Percentiles rank a stretch among this genome's conserved stretches.
phyloP scores from a whole-genome alignment of 1,140 invertebrate species.

The Ceratina japonica region DNA sequence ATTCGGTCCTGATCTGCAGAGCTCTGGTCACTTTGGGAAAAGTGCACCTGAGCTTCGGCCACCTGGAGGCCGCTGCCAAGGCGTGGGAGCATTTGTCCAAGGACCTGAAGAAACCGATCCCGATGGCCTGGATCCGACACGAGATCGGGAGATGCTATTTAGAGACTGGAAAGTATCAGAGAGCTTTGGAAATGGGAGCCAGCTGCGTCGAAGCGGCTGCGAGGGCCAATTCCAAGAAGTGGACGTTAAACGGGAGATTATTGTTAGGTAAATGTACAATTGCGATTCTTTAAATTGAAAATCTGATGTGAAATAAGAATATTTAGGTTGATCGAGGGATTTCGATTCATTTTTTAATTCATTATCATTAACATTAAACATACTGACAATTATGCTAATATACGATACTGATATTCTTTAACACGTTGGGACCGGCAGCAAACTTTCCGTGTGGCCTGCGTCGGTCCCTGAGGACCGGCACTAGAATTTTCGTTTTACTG shows the following conservation, averaged over 20 bases:
- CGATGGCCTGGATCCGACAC: constrained; percentile 65
- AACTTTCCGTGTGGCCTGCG: too few relatives aligned
- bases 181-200: constrained; percentile 52
- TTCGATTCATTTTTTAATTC: too few relatives aligned
- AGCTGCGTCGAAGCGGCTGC: constrained; percentile 55
- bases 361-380: too few relatives aligned
- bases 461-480: too few relatives aligned
- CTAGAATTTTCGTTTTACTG: too few relatives aligned
- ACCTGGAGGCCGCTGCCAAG: constrained; percentile 60
- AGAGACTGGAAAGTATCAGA: constrained; percentile 54
- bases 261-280: constrained; percentile 29
- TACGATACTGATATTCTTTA: too few relatives aligned
- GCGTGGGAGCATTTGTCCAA: constrained; percentile 63
- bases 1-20: constrained; percentile 51
- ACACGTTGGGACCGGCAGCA: too few relatives aligned
- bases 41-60: constrained; percentile 69
- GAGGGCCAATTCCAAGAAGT: constrained; percentile 61
- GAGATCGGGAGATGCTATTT: constrained; percentile 66
- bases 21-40: constrained; percentile 64
- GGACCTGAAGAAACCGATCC: constrained; percentile 56
- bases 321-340: too few relatives aligned
- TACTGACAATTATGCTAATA: too few relatives aligned
- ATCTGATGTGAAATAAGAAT: too few relatives aligned
- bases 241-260: constrained; percentile 65
- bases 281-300: too few relatives aligned